Evolutionary conservation across 2,797 vertebrate species (phyloP).

Genomic region (Rhinella marina): DNA sequence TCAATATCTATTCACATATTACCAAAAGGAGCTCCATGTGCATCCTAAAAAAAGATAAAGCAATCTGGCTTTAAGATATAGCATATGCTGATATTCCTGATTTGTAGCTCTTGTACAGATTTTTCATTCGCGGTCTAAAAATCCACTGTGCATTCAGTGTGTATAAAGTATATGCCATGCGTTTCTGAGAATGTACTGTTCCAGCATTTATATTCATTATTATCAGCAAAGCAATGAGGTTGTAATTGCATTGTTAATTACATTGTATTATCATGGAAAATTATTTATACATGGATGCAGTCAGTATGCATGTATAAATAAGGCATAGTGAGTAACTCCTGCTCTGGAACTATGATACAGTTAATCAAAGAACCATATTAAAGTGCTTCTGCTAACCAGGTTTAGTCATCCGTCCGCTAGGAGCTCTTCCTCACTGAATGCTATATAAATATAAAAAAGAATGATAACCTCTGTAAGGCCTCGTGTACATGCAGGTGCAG

Average conservation of each 20-base stretch:
- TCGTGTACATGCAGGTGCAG: neutral
- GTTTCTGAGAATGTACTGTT: conserved; percentile 7
- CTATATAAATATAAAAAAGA: too few relatives aligned
- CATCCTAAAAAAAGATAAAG: conserved; percentile 58
- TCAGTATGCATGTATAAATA: neutral
- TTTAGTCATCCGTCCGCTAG: neutral
- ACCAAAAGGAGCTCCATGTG: conserved; percentile 34
- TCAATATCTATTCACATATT: conserved; percentile 60
- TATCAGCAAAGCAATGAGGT: conserved; percentile 4
- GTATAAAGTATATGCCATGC: conserved; percentile 25
- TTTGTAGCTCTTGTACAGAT: conserved; percentile 40
- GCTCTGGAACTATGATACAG: neutral
- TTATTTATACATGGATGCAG: conserved; percentile 1
- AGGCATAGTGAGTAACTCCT: neutral
- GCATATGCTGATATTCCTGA: conserved; percentile 52
- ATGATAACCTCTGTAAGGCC: neutral
- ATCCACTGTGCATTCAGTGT: conserved; percentile 20
- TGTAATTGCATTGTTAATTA: neutral
- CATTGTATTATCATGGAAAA: neutral
- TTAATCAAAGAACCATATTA: neutral
- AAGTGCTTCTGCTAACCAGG: neutral
- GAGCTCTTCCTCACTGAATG: neutral
- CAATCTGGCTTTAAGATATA: conserved; percentile 54
- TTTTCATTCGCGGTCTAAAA: conserved; percentile 52
- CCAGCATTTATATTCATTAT: conserved; percentile 3